These are phyloP conservation scores for Takifugu rubripes DNA, from an alignment of 2,797 vertebrate species.

Conservation along the genomic window DNA sequence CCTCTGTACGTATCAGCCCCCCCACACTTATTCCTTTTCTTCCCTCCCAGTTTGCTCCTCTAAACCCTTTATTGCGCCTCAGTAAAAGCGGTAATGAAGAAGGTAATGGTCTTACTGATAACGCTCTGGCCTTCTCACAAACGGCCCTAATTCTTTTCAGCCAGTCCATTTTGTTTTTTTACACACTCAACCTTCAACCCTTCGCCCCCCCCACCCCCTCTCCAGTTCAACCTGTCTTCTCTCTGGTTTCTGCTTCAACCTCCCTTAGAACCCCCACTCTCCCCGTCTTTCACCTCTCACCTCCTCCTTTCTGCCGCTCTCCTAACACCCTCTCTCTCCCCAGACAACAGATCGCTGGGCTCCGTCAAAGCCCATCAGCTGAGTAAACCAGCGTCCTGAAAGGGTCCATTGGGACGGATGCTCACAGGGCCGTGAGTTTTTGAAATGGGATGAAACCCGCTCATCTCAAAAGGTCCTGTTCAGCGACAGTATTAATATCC, in stretches of 20 bases:
- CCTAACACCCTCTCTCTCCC: constrained; percentile 24
- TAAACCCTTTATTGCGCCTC: constrained; percentile 33
- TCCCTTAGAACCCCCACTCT: constrained; percentile 28
- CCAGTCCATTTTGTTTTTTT: constrained; percentile 44
- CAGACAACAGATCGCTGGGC: constrained; percentile 52
- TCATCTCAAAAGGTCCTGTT: constrained; percentile 26
- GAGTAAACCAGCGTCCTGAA: constrained; percentile 54
- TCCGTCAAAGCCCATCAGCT: constrained; percentile 48
- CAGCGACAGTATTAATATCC: no score
- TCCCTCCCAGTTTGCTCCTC: constrained; percentile 19
- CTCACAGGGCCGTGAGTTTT: constrained; percentile 43
- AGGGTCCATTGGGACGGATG: constrained; percentile 44
- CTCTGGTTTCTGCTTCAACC: constrained; percentile 10
- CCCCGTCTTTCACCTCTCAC: constrained; percentile 47
- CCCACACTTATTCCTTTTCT: constrained; percentile 10
- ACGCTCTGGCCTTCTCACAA: constrained; percentile 50
- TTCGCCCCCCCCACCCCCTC: constrained; percentile 30
- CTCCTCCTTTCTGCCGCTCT: constrained; percentile 41
- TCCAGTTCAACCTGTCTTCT: constrained; percentile 39
- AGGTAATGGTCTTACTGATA: constrained; percentile 59
- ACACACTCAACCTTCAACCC: constrained; percentile 60
- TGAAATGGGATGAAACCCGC: constrained; percentile 46
- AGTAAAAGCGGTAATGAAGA: constrained; percentile 54
- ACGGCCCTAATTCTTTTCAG: constrained; percentile 46
- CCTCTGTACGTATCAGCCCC: constrained; percentile 22